Evolutionary conservation across 1,140 invertebrate species (phyloP).

Genomic region (Acromyrmex echinatior): DNA sequence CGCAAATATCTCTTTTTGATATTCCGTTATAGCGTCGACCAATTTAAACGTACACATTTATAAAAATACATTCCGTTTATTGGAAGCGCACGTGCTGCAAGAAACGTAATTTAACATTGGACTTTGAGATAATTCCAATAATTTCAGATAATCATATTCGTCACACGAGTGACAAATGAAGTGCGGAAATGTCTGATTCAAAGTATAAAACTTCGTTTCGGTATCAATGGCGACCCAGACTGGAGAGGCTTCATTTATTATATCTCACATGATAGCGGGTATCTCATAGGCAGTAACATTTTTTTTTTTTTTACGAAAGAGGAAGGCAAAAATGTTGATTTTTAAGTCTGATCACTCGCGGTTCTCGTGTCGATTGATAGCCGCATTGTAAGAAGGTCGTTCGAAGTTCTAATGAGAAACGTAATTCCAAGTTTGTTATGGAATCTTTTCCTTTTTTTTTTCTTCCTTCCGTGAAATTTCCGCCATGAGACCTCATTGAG

Average conservation of each 20-base stretch:
- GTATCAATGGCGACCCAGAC: constrained; percentile 46
- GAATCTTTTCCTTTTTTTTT: neutral
- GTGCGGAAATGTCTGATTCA: constrained; percentile 40
- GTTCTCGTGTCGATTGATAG: constrained; percentile 21
- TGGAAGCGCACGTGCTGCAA: neutral
- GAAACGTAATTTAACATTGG: constrained; percentile 14
- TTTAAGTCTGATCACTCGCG: constrained; percentile 19
- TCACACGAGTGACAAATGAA: constrained; percentile 54
- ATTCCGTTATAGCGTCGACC: neutral
- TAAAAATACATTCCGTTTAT: neutral
- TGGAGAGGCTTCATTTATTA: constrained; percentile 31
- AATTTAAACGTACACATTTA: neutral
- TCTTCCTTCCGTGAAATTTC: constrained; percentile 66
- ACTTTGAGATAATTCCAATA: constrained; percentile 52
- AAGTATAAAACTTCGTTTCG: constrained; percentile 38
- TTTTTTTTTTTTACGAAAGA: neutral
- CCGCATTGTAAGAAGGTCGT: neutral
- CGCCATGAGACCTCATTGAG: constrained; percentile 49
- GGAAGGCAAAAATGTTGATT: neutral
- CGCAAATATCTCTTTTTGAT: neutral
- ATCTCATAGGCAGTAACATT: constrained; percentile 40
- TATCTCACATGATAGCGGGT: constrained; percentile 23
- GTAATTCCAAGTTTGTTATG: neutral
- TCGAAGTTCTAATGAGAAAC: neutral
- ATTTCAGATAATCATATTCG: constrained; percentile 56